Evolutionary conservation across 2,888 invertebrate genomes (phyloP).

Genomic region (Athripsodes cinereus): DNA sequence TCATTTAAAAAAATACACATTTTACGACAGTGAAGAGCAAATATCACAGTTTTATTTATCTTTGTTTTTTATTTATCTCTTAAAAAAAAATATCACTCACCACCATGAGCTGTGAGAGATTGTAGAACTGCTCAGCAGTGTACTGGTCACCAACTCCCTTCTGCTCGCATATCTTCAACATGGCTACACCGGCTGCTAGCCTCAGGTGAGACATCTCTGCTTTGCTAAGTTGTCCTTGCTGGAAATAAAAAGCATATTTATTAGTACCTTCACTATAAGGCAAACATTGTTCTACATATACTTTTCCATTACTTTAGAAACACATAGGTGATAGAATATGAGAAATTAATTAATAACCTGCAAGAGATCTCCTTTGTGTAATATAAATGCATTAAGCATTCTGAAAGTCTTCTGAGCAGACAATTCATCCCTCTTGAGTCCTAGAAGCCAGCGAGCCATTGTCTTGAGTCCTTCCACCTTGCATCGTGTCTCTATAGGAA

Average conservation of each 20-base stretch:
- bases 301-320: not conserved
- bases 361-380: slow-evolving; percentile 83
- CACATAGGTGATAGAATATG: too few relatives aligned
- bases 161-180: slow-evolving; percentile 96
- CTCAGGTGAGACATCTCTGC: slow-evolving; percentile 93
- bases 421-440: slow-evolving; percentile 79
- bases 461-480: slow-evolving; percentile 93
- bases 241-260: slow-evolving; percentile 28
- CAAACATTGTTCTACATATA: not conserved
- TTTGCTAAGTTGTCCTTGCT: slow-evolving; percentile 68
- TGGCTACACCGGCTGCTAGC: slow-evolving; percentile 88
- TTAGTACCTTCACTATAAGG: not conserved
- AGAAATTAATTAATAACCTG: slow-evolving; percentile 37
- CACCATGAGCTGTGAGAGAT: slow-evolving; percentile 84
- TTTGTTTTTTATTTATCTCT: too few relatives aligned
- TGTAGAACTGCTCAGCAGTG: slow-evolving; percentile 91
- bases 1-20: too few relatives aligned
- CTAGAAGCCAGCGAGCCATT: slow-evolving; percentile 93
- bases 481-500: slow-evolving; percentile 87
- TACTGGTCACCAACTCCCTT: slow-evolving; percentile 94
- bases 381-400: slow-evolving; percentile 89
- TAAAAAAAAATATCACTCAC: slow-evolving; percentile 48
- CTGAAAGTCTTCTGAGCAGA: slow-evolving; percentile 92
- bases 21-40: not conserved
- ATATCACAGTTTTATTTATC: not conserved